Percentiles rank a stretch among this genome's conserved stretches.
These are phyloP conservation scores for Caenorhabditis parvicauda DNA, from an alignment of 2,888 invertebrate species.

Conservation along the genomic window DNA sequence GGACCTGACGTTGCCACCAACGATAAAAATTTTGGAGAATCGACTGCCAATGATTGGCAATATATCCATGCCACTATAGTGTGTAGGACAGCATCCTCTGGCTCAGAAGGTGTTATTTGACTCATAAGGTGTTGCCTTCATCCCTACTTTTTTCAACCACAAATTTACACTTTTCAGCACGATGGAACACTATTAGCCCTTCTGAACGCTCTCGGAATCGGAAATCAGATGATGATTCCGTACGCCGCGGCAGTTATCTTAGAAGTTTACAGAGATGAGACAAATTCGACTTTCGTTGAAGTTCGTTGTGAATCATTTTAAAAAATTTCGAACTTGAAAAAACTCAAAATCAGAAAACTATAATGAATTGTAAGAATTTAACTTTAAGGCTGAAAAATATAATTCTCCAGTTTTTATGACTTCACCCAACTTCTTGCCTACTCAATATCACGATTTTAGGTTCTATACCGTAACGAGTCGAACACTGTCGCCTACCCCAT, in stretches of 20 bases:
- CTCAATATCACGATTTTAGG: constrained; percentile 6
- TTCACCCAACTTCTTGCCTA: too few species aligned
- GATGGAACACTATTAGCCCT: constrained; percentile 48
- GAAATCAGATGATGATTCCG: constrained; percentile 38
- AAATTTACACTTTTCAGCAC: constrained; percentile 42
- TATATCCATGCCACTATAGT: too few species aligned
- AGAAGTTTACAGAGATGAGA: constrained; percentile 38
- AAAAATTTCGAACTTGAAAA: not conserved
- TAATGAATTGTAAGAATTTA: not conserved
- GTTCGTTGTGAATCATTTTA: not conserved
- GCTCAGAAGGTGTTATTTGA: not conserved
- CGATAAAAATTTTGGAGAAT: too few species aligned
- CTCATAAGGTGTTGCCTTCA: too few species aligned
- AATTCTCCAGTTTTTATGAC: too few species aligned
- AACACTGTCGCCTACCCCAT: constrained; percentile 13
- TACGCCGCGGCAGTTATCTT: constrained; percentile 49
- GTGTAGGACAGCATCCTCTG: not conserved
- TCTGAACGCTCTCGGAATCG: constrained; percentile 37
- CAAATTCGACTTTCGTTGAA: not conserved
- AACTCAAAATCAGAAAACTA: not conserved
- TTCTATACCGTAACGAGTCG: constrained; percentile 29
- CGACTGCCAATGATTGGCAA: too few species aligned
- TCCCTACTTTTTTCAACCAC: not conserved
- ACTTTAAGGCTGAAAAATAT: not conserved
- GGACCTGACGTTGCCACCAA: too few species aligned